Base-by-base conservation (phyloP, 2,888 invertebrate species). In the Rhorus exstirpatorius region DNA sequence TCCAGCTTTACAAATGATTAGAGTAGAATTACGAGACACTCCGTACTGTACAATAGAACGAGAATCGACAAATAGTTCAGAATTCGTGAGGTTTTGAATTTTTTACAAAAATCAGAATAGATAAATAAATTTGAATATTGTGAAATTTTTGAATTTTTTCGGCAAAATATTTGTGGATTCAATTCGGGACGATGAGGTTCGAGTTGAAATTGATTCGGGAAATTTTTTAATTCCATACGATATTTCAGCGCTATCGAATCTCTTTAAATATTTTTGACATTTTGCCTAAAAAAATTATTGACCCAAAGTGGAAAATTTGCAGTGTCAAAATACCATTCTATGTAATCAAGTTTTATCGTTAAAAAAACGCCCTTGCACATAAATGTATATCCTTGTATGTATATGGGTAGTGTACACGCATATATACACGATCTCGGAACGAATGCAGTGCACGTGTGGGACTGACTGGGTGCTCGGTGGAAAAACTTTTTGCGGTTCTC, bases 371-470 rank as follows among this genome's bases (percentile, higher is more conserved):
- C 67, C 51, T 51, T 38, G 35, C 35, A 38, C n/a, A 51, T 38
- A 51, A 21, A 14, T 51, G 19, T 31, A 65, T 17, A 65, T 26
- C 19, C 19, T n/a, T n/a, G n/a, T n/a, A n/a, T 61, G 65, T 10
- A 49, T 31, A 49, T 65, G 12, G 31, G 49, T 49, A 12, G 24
- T 55, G 26, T 17, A 44, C 0, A 58, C 14, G 10, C 12, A 63
- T 38, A 21, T 44, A 81, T 84, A 79, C 83, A 84, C 75, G 79
- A 83, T 86, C 70, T 86, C 82, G 82, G 79, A 87, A 83, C 83
- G 75, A 86, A 86, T 87, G 86, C 86, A 87, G 87, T 87, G 86
- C 87, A 85, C 85, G 81, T 84, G 81, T 84, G 78, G 77, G 80
- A 70, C 70, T 76, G 68, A 53, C 71, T 84, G 85, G 85, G 85